phyloP scores from a whole-genome alignment of 2,113 vertebrate genomes.

The Phalacrocorax carbo region DNA sequence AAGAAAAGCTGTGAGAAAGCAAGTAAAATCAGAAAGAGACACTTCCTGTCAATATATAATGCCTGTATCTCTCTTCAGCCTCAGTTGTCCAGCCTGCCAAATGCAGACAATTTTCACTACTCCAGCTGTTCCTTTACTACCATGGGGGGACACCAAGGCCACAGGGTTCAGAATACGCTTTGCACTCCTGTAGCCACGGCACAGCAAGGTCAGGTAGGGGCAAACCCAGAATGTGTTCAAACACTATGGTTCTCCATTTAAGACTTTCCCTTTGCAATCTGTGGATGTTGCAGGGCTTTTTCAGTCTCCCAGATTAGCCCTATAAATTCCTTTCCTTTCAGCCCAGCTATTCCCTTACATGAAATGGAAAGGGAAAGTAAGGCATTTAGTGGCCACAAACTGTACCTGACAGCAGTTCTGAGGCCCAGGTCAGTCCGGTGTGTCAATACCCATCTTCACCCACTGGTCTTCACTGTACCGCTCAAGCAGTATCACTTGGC shows the following conservation, averaged over 20 bases:
- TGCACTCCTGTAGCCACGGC: neutral
- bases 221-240: neutral
- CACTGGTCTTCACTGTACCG: accelerated
- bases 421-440: neutral
- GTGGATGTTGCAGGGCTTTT: neutral
- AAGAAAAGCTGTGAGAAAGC: neutral
- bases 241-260: neutral
- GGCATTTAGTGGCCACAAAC: neutral
- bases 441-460: neutral
- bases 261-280: neutral
- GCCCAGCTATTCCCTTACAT: neutral
- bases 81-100: neutral
- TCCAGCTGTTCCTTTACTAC: neutral
- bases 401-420: neutral
- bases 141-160: neutral
- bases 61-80: neutral
- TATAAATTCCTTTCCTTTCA: neutral
- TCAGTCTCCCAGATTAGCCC: neutral
- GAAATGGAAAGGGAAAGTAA: neutral
- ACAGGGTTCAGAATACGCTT: neutral
- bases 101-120: neutral
- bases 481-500: neutral
- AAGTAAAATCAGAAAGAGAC: neutral
- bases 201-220: neutral
- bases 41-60: neutral